phyloP scores from a whole-genome alignment of 1,140 invertebrate genomes.

The Drosophila rufa region DNA sequence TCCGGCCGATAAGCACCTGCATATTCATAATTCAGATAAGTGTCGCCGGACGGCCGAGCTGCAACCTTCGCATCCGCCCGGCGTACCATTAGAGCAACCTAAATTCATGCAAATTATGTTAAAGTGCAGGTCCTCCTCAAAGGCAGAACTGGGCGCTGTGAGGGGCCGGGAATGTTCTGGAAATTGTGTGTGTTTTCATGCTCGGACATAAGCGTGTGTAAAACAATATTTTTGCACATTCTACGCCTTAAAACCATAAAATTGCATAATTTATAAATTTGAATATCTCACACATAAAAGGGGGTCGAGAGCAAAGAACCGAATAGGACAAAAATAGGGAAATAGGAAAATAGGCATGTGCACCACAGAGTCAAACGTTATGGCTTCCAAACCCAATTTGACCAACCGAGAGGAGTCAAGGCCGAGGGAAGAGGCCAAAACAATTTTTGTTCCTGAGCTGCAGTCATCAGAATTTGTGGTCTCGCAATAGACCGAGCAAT shows the following conservation, averaged over 20 bases:
- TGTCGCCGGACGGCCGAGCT: conserved; percentile 41
- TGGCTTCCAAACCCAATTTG: conserved; percentile 63
- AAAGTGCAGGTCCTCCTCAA: conserved; percentile 60
- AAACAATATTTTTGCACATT: conserved; percentile 81
- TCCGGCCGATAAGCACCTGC: conserved; percentile 70
- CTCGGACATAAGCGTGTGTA: conserved; percentile 65
- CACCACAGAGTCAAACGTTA: conserved; percentile 44
- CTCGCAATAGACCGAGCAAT: conserved; percentile 15
- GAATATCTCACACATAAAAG: conserved; percentile 64
- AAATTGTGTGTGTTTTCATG: conserved; percentile 44
- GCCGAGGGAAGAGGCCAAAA: conserved; percentile 1
- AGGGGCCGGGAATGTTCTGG: conserved; percentile 1
- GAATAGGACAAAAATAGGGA: neutral
- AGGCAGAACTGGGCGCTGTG: conserved; percentile 7
- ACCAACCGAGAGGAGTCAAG: conserved; percentile 8
- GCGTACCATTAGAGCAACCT: conserved; percentile 40
- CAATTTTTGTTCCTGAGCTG: conserved; percentile 16
- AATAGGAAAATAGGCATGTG: conserved; percentile 7
- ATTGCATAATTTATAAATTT: conserved; percentile 82
- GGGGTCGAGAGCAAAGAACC: neutral
- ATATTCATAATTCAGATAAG: conserved; percentile 82
- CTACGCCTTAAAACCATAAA: conserved; percentile 76
- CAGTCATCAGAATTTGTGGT: conserved; percentile 48
- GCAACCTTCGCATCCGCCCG: conserved; percentile 47
- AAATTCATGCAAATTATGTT: conserved; percentile 79